phyloP scores from a whole-genome alignment of 2,797 vertebrate genomes.

The Sylvia borin region DNA sequence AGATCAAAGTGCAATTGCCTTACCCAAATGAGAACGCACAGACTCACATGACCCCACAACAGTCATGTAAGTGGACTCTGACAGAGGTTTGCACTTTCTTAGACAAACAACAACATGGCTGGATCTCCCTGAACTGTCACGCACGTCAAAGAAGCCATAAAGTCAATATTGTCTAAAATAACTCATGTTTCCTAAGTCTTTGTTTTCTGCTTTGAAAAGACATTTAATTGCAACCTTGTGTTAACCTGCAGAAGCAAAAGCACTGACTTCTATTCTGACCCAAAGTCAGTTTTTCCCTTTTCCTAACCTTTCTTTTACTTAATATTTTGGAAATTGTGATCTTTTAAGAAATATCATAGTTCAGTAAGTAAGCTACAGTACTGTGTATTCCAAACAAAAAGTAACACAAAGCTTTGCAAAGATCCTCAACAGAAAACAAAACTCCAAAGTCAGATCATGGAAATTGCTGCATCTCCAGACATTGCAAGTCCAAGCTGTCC shows the following conservation, averaged over 20 bases:
- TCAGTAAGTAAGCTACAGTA: not conserved
- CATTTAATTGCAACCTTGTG: not conserved
- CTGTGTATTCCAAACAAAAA: not conserved
- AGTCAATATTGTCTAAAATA: not conserved
- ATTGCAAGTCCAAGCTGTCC: not conserved
- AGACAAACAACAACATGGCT: not conserved
- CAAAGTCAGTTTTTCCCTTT: not conserved
- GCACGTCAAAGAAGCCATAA: not conserved
- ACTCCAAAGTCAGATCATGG: not conserved
- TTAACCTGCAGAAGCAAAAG: not conserved
- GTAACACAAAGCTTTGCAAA: not conserved
- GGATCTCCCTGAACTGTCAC: not conserved
- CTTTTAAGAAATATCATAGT: not conserved
- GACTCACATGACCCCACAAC: fast-evolving
- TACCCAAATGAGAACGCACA: not conserved
- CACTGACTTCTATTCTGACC: not conserved
- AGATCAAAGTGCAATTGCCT: not conserved
- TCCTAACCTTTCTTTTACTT: not conserved
- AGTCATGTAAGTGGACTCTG: not conserved
- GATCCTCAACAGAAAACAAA: not conserved
- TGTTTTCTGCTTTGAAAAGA: not conserved
- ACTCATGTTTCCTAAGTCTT: not conserved
- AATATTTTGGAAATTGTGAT: not conserved
- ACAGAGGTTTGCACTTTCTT: not conserved
- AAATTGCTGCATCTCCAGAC: not conserved